Conservation (phyloP, 2,888 invertebrate genomes). For the Xanthia icteritia region DNA sequence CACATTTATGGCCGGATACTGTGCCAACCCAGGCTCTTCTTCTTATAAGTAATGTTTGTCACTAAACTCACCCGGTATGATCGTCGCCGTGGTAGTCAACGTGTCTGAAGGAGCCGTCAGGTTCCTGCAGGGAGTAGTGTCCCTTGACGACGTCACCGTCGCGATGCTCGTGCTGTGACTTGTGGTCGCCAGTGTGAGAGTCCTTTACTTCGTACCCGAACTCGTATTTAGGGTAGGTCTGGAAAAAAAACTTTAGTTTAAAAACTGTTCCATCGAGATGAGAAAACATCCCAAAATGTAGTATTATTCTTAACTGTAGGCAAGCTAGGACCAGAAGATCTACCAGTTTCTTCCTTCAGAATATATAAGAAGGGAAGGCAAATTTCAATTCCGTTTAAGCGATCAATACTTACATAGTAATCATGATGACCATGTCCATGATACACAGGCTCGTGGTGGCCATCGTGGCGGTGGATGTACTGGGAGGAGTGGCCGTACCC, state of each 20-base stretch:
- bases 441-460: slow-evolving; percentile 74
- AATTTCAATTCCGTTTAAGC: neutral
- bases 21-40: neutral
- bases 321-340: neutral
- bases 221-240: slow-evolving; percentile 74
- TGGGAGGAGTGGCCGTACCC: slow-evolving; percentile 65
- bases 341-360: neutral
- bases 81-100: slow-evolving; percentile 88
- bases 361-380: neutral
- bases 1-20: neutral
- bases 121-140: slow-evolving; percentile 81
- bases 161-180: slow-evolving; percentile 85
- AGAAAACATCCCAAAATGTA: too few species aligned
- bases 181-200: slow-evolving; percentile 88
- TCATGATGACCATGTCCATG: slow-evolving; percentile 68
- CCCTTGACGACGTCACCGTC: slow-evolving; percentile 85
- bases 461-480: slow-evolving; percentile 74
- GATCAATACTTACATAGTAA: slow-evolving; percentile 64
- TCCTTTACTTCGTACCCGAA: slow-evolving; percentile 77
- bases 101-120: slow-evolving; percentile 88
- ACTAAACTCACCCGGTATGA: slow-evolving; percentile 75
- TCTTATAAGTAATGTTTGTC: neutral
- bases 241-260: neutral
- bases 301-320: neutral
- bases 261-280: neutral